Base-by-base conservation (phyloP, 2,888 invertebrate species). In the Hedya salicella region DNA sequence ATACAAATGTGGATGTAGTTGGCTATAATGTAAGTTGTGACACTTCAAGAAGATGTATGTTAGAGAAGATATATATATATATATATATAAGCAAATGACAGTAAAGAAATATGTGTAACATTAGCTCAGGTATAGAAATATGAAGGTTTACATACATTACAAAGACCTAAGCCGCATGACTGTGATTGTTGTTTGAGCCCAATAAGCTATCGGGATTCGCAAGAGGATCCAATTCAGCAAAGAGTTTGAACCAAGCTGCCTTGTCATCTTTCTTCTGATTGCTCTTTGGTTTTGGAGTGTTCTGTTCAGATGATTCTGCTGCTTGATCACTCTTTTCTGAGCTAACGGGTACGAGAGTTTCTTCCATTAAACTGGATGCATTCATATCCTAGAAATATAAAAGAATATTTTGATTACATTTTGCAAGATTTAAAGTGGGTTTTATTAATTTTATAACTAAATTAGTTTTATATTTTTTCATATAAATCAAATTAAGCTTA, bases 161-260 rank as follows among this genome's bases (percentile, higher is more conserved):
- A 17, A 25, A 9, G 46, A 42, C 57, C 78, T 88, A 93, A 74
- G 93, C 93, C 44, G 93, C 90, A 78, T 93, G 93, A 71, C 93
- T 93, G 44, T 93, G 92, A 66, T 86, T 88, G n/a, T 77, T 80
- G 65, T 91, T 90, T 9, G 85, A 78, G 4, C 92, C 91, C 16
- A 83, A 88, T 19, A 93, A 80, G 56, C 82, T 91, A 50, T 97
- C 96, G 44, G 97, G 97, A 89, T 98, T 97, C 11, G 97, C 95
- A 39, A 98, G 91, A 0, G 98, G 98, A 90, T 98, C 98, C 66
- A 98, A 88, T 86, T 98, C 98, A 42, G 98, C 97, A 91, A 98
- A 98, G 61, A 98, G 91, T 86, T 97, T 97, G 81, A 97, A 95
- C 98, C 98, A 98, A 16, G 93, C 92, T 2, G 91, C 89, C 77